phyloP scores from a whole-genome alignment of 1,140 invertebrate species.

The Atta cephalotes region DNA sequence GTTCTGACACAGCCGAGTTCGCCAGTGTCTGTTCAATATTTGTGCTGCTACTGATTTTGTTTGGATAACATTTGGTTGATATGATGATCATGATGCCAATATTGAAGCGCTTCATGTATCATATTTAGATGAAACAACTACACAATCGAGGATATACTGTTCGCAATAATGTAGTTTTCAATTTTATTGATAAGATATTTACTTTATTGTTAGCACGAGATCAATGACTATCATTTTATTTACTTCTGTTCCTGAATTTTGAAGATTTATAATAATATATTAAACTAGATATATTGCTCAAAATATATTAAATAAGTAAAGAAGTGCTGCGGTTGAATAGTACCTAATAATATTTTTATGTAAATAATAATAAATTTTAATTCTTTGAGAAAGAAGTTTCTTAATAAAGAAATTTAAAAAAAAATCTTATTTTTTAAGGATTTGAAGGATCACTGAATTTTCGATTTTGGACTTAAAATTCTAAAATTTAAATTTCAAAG shows the following conservation, averaged over 20 bases:
- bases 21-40: slow-evolving; percentile 37
- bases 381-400: too few species aligned
- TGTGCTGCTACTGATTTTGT: slow-evolving; percentile 37
- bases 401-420: too few species aligned
- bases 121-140: background rate
- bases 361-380: too few species aligned
- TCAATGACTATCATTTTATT: background rate
- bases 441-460: too few species aligned
- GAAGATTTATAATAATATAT: background rate
- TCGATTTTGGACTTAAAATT: too few species aligned
- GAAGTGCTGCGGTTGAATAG: too few species aligned
- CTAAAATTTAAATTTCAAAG: too few species aligned
- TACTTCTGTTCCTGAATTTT: background rate
- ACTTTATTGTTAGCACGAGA: background rate
- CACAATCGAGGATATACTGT: background rate
- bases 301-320: too few species aligned
- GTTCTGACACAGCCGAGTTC: slow-evolving; percentile 4
- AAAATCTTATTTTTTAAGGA: too few species aligned
- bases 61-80: background rate
- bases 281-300: too few species aligned
- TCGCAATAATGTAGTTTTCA: background rate
- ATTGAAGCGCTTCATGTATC: background rate
- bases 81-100: background rate
- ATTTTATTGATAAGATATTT: background rate
- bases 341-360: too few species aligned